Base-by-base conservation (phyloP, 2,113 vertebrate genomes). In the Lota lota region DNA sequence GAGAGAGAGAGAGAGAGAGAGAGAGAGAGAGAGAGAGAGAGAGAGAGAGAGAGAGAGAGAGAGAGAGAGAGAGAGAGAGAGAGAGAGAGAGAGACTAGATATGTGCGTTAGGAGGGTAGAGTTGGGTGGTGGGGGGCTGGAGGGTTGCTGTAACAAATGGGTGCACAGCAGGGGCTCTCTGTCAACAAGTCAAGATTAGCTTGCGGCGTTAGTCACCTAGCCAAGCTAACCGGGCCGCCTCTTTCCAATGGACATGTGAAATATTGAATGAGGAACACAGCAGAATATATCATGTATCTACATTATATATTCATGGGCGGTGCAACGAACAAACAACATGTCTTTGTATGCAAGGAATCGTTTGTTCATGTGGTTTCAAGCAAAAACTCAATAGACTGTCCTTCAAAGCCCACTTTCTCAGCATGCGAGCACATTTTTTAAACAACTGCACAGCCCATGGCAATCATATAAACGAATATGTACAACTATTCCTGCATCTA, bases 211-310 rank as follows among this genome's bases (percentile, higher is more conserved):
- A 53, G 61, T 68, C 57, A 73, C 69, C 69, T 0, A 64, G 83
- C 81, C 85, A 84, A 77, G 79, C 64, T n/a, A 78, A 81, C 81
- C 75, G 75, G 74, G 79, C 77, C 78, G 63, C 76, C 81, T 75
- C 54, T 47, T 0, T 74, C 83, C 74, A 28, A 28, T 5, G 28
- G 28, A 28, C 28, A 28, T 28, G 28, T 28, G 28, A 28, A 28
- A 28, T 28, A 28, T 28, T 47, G 40, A 47, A 14, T 47, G 40
- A 47, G 40, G 40, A 47, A 47, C 40, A 47, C 40, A 47, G 40
- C 12, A 47, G 40, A 10, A 47, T 4, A 47, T 14, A 10, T 14
- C 12, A 47, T 47, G 40, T 47, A 47, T 11, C 40, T 10, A 47
- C 40, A 14, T 14, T 47, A 14, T 47, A 1, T 47, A 10, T 47